phyloP scores from a whole-genome alignment of 2,113 vertebrate genomes.

The Mustela lutreola region DNA sequence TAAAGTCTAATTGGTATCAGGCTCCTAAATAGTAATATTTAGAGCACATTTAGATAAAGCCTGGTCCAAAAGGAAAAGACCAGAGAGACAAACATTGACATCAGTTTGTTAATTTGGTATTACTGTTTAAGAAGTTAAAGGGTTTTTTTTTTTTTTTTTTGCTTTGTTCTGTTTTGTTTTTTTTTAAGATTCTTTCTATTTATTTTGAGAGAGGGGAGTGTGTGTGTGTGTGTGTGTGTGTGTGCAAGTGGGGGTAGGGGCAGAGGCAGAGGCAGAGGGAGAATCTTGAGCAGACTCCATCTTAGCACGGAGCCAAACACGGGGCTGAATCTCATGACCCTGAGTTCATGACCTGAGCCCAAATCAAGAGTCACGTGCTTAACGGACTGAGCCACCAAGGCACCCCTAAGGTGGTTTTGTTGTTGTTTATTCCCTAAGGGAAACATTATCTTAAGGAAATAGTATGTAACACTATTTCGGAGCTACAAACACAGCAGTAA shows the following conservation, averaged over 20 bases:
- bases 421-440: background rate
- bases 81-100: background rate
- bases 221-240: too few species aligned
- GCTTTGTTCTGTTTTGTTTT: background rate
- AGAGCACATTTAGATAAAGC: background rate
- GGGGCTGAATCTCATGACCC: background rate
- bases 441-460: background rate
- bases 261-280: background rate
- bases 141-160: background rate
- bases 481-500: background rate
- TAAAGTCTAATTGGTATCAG: background rate
- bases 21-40: background rate
- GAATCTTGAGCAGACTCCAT: background rate
- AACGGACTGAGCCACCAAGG: background rate
- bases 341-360: background rate
- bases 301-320: background rate
- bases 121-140: background rate
- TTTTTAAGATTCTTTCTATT: background rate
- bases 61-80: background rate
- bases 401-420: background rate
- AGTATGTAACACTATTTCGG: background rate
- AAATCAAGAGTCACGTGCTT: background rate
- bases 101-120: background rate
- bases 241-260: background rate
- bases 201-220: background rate